These are phyloP conservation scores for Chlorospingus semifuscus DNA, from an alignment of 2,797 vertebrate species.

Conservation along the genomic window DNA sequence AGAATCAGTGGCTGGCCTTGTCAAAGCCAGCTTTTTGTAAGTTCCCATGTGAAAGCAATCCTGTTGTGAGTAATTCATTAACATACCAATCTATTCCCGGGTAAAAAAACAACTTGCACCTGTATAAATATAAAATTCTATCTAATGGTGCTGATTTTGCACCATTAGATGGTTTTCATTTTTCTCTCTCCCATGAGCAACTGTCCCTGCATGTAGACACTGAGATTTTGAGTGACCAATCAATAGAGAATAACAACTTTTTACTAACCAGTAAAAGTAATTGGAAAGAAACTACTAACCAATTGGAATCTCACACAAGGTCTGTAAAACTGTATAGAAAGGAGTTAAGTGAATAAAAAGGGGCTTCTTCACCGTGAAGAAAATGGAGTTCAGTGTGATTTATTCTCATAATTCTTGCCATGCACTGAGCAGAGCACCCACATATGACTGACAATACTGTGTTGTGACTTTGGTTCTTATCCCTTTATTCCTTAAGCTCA, in stretches of 20 bases:
- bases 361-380: neutral
- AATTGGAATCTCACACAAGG: neutral
- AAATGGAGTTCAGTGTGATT: neutral
- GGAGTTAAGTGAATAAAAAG: neutral
- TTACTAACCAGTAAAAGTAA: neutral
- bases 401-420: neutral
- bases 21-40: neutral
- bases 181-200: neutral
- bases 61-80: neutral
- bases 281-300: neutral
- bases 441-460: fast-evolving
- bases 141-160: neutral
- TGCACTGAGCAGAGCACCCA: neutral
- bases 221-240: neutral
- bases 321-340: neutral
- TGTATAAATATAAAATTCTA: neutral
- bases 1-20: neutral
- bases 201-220: neutral
- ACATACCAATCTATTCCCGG: neutral
- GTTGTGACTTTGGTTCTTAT: neutral
- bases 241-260: neutral
- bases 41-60: neutral
- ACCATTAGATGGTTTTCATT: neutral
- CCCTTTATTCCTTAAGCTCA: neutral
- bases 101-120: neutral